Conservation (phyloP, 2,797 vertebrate species). For the Dermochelys coriacea region DNA sequence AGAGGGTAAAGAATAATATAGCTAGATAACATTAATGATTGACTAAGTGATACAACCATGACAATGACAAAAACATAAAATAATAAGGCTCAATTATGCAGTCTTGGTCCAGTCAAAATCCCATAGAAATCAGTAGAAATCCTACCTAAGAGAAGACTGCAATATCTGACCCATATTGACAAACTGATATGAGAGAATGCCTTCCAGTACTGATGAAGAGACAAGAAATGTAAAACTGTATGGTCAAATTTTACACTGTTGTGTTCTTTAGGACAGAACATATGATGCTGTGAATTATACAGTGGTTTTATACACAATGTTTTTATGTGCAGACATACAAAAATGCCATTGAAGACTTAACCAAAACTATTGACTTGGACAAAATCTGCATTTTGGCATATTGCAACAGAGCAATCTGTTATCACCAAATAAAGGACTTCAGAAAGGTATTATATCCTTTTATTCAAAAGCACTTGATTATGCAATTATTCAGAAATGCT, state of each 20-base stretch:
- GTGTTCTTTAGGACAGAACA: background rate
- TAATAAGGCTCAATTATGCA: background rate
- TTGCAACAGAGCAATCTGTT: conserved; percentile 85
- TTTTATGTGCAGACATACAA: conserved; percentile 77
- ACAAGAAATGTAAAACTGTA: background rate
- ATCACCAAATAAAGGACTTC: conserved; percentile 79
- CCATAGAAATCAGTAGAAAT: background rate
- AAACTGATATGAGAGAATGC: background rate
- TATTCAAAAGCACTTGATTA: background rate
- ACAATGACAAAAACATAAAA: background rate
- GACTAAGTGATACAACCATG: background rate
- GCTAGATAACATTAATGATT: background rate
- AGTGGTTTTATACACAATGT: background rate
- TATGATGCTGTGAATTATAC: background rate
- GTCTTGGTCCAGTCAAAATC: background rate
- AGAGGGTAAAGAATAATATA: background rate
- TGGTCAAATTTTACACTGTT: background rate
- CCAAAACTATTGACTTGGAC: conserved; percentile 76
- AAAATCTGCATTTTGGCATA: conserved; percentile 76
- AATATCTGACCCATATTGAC: background rate
- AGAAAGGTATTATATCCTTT: conserved; percentile 71
- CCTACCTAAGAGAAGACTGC: background rate
- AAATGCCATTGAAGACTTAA: conserved; percentile 82
- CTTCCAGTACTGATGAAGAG: background rate
- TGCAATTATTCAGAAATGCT: background rate